A percentile compares a stretch with the other conserved stretches of the same genome.
These are phyloP conservation scores for Acanthis flammea DNA, from an alignment of 2,797 vertebrate species.

Conservation along the genomic window DNA sequence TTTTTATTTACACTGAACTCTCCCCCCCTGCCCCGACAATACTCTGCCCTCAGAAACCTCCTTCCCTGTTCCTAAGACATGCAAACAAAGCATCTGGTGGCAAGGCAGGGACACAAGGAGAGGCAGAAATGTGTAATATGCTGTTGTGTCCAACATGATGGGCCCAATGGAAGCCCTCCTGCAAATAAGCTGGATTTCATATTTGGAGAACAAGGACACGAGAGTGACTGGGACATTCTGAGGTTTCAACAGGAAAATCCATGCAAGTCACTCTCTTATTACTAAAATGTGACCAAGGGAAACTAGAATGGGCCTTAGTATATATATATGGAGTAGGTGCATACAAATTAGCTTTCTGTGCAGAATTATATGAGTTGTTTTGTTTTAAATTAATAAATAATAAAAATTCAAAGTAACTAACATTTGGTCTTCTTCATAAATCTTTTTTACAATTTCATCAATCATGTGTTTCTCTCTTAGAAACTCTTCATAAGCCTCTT, in stretches of 20 bases:
- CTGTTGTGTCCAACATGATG: neutral
- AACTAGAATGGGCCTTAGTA: neutral
- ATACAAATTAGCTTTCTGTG: neutral
- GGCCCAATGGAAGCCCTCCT: neutral
- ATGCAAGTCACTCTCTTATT: neutral
- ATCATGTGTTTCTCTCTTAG: slow-evolving; percentile 91
- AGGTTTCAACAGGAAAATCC: neutral
- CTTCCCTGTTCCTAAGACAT: neutral
- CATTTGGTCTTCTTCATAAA: slow-evolving; percentile 91
- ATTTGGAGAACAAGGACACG: neutral
- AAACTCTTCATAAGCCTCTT: slow-evolving; percentile 88
- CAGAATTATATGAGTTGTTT: neutral
- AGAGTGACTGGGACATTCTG: neutral
- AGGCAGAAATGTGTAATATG: neutral
- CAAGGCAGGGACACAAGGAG: rapidly evolving
- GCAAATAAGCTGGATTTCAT: neutral
- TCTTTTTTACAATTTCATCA: slow-evolving; percentile 90
- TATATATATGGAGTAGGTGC: neutral
- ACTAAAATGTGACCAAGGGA: neutral
- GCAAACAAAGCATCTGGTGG: neutral
- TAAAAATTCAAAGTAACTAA: slow-evolving; percentile 68
- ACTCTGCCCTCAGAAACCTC: neutral
- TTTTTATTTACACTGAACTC: neutral
- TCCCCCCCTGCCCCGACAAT: rapidly evolving
- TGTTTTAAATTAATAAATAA: neutral